phyloP scores from a whole-genome alignment of 2,113 vertebrate species.

The Cygnus atratus region DNA sequence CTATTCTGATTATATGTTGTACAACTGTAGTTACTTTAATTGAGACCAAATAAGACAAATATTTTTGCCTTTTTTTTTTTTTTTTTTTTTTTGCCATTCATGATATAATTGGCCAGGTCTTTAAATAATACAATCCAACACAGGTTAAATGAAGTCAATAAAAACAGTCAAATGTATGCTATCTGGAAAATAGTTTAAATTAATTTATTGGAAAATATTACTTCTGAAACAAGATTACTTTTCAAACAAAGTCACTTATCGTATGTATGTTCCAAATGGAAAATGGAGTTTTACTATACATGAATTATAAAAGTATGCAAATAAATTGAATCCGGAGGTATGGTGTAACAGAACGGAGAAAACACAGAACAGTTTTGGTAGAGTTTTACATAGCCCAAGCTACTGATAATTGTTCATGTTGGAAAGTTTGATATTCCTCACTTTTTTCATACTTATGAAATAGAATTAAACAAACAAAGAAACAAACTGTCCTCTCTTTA shows the following conservation, averaged over 20 bases:
- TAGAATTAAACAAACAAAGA: background rate
- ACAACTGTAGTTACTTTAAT: slow-evolving; percentile 56
- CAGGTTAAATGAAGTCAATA: background rate
- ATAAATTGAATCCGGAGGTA: background rate
- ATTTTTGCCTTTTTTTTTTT: slow-evolving; percentile 30
- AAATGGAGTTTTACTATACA: background rate
- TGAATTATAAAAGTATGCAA: background rate
- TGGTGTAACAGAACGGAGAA: background rate
- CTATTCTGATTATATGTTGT: slow-evolving; percentile 49
- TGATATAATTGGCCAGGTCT: background rate
- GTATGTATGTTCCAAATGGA: background rate
- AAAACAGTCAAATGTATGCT: background rate
- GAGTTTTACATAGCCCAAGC: background rate
- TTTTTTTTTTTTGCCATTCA: background rate
- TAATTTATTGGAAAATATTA: background rate
- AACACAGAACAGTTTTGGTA: background rate
- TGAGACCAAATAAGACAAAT: slow-evolving; percentile 39
- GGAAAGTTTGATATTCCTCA: background rate
- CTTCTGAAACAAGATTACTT: background rate
- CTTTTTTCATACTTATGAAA: background rate
- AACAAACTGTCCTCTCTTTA: background rate
- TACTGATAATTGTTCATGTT: background rate
- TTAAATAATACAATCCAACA: background rate
- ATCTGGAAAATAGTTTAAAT: background rate
- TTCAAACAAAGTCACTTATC: background rate